A percentile compares a stretch with the other conserved stretches of the same genome.
Conservation (phyloP, 2,113 vertebrate species). For the human (Homo sapiens) region DNA sequence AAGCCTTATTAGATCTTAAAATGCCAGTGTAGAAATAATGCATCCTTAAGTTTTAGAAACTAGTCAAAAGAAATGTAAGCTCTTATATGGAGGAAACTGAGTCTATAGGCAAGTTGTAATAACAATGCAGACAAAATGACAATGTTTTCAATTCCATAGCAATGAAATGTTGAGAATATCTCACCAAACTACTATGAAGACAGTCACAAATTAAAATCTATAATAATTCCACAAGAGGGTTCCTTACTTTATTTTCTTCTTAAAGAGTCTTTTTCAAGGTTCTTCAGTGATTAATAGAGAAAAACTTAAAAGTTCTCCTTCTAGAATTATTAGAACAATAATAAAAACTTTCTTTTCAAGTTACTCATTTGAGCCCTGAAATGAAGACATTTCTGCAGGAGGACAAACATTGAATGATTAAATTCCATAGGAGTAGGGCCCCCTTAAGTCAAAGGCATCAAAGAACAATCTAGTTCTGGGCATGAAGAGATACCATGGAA, state of each 20-base stretch:
- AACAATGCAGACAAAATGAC: background rate
- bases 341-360: background rate
- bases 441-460: background rate
- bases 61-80: background rate
- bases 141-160: background rate
- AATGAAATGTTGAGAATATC: background rate
- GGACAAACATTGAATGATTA: background rate
- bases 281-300: background rate
- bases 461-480: background rate
- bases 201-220: conserved; percentile 11
- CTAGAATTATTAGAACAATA: background rate
- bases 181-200: background rate
- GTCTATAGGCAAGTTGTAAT: background rate
- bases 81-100: background rate
- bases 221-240: background rate
- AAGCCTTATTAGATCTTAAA: background rate
- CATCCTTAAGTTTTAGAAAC: background rate
- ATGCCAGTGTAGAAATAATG: background rate
- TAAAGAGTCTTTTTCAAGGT: background rate
- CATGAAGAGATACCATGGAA: background rate
- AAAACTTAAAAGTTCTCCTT: background rate
- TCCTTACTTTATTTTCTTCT: background rate
- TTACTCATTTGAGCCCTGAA: background rate
- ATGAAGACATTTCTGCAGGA: background rate
- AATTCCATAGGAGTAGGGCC: background rate